Evolutionary conservation across 2,888 invertebrate species (phyloP), one percentile per base, ranked within the genome.

Genomic region (Syrphus vitripennis): DNA sequence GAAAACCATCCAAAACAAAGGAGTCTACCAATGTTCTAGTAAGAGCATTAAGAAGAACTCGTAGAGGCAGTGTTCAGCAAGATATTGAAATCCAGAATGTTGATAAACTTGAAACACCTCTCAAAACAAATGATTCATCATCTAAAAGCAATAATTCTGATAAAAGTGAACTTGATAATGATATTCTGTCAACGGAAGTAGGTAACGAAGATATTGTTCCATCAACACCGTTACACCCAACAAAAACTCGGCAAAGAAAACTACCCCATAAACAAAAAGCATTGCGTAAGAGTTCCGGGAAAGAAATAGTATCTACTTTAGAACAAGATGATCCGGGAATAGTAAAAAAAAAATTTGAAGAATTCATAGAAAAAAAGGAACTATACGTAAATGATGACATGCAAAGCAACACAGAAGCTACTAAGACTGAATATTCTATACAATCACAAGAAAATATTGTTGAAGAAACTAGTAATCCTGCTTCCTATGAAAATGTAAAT

Each of bases 31-130:
- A 42, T 14, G 6, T 9, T n/a, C 16, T 10, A 9, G 55, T n/a
- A 12, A 16, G 37, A 9, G 37, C 53, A 10, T 7, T 65, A 10
- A 53, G 59, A 63, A 75, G 19, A 48, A 69, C 69, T n/a, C 75
- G 81, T 9, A 61, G 29, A 16, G 72, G 63, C 26, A 82, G 70
- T 21, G 45, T 53, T 53, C 53, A 63, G 42, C 45, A 75, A 70
- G 61, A 69, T 59, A 4, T 4, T n/a, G 65, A 37, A 3, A 45
- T 26, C 1, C 55, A 31, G 10, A 55, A n/a, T 19, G 16, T 16
- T 5, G 16, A 5, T 55, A 29, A 12, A 9, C 4, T 19, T 16
- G 55, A 55, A 16, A 0, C 14, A 21, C 3, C 1, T 14, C 3
- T n/a, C 50, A 14, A 50, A 6, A 24, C 14, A 6, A 24, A 14